Conservation (phyloP, 1,140 invertebrate genomes). For the Pseudoatta argentina region DNA sequence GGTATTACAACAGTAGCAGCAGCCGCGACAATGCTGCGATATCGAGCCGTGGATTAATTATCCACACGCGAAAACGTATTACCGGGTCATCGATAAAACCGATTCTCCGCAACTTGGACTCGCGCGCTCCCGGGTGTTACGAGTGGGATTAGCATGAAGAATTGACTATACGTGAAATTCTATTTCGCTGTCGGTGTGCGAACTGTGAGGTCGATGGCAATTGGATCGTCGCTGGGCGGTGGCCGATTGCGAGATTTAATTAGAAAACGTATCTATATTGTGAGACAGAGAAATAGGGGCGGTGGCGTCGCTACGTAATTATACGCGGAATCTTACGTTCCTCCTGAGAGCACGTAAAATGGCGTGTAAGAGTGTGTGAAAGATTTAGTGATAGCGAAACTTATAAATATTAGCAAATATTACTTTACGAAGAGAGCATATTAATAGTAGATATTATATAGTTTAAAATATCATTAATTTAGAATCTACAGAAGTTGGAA, state of each 20-base stretch:
- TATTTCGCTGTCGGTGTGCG: slow-evolving; percentile 28
- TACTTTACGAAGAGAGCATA: not conserved
- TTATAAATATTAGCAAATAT: not conserved
- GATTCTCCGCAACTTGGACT: slow-evolving; percentile 46
- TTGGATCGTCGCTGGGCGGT: slow-evolving; percentile 37
- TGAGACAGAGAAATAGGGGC: not conserved
- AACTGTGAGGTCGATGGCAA: slow-evolving; percentile 22
- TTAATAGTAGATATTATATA: not conserved
- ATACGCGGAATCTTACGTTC: slow-evolving; percentile 11
- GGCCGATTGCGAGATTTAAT: slow-evolving; percentile 53
- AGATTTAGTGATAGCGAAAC: not conserved
- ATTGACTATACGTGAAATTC: slow-evolving; percentile 33
- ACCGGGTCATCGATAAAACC: slow-evolving; percentile 59
- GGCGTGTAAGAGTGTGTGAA: not conserved
- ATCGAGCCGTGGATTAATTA: slow-evolving; percentile 62
- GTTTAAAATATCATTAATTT: not conserved
- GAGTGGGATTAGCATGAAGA: slow-evolving; percentile 35
- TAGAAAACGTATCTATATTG: slow-evolving; percentile 29
- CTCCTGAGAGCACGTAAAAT: not conserved
- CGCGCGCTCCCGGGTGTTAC: slow-evolving; percentile 13
- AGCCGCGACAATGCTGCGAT: slow-evolving; percentile 56
- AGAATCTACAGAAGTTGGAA: not conserved
- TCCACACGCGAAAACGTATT: slow-evolving; percentile 61
- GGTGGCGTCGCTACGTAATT: not conserved
- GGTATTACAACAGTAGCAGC: slow-evolving; percentile 41